phyloP scores from a whole-genome alignment of 2,797 vertebrate genomes.

The Petrocephalus schoutedeni region DNA sequence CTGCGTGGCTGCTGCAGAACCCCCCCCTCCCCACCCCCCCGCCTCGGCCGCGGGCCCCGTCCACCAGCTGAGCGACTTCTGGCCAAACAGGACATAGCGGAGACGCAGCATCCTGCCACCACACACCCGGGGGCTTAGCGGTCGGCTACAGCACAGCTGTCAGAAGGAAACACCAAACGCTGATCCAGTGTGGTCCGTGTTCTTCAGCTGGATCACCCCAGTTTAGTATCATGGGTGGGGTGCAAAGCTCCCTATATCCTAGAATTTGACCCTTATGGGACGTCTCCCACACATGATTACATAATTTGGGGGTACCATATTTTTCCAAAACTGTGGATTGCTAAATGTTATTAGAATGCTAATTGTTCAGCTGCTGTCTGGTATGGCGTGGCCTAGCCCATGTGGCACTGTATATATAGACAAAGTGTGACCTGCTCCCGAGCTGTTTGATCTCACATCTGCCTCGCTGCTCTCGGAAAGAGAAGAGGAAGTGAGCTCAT shows the following conservation, averaged over 20 bases:
- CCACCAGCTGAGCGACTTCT: not conserved
- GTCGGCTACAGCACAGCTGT: not conserved
- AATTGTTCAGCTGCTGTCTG: not conserved
- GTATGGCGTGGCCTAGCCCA: not conserved
- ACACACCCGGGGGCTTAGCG: not conserved
- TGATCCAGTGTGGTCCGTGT: not conserved
- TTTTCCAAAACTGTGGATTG: not conserved
- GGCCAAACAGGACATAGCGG: not conserved
- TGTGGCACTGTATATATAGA: not conserved
- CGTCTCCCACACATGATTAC: no score
- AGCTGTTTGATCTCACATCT: constrained; percentile 17
- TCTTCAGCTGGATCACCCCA: not conserved
- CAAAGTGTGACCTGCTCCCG: not conserved
- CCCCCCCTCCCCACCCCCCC: not conserved
- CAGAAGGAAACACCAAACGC: not conserved
- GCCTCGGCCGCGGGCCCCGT: not conserved
- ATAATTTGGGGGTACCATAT: no score
- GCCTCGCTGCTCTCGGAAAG: not conserved
- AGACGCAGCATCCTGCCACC: not conserved
- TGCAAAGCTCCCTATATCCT: not conserved
- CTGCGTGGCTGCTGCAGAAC: no score
- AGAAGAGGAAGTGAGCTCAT: constrained; percentile 22
- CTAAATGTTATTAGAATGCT: not conserved
- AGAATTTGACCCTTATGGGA: not conserved
- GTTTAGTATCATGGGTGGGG: not conserved